These are phyloP conservation scores for Ciconia boyciana DNA, from an alignment of 2,113 vertebrate species.

Conservation along the genomic window DNA sequence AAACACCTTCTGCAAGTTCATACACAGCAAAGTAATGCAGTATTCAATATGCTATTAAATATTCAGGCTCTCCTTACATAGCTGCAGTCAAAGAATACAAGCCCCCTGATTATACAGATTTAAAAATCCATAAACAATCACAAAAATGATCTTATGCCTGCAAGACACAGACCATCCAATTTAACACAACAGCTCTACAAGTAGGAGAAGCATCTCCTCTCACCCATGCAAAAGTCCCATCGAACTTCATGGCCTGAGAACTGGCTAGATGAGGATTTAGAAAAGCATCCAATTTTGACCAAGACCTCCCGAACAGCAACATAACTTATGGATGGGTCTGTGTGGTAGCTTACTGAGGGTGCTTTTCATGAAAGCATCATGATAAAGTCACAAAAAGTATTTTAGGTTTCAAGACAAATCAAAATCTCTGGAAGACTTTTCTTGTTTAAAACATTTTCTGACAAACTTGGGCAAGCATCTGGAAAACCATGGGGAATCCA, in stretches of 20 bases:
- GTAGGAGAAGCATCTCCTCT: not conserved
- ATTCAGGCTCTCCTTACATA: not conserved
- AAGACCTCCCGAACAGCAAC: not conserved
- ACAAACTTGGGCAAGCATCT: not conserved
- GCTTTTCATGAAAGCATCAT: not conserved
- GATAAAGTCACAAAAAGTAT: not conserved
- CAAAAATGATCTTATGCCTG: not conserved
- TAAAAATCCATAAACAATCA: not conserved
- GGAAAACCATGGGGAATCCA: not conserved
- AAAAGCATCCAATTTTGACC: not conserved
- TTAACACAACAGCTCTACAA: not conserved
- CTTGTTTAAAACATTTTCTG: not conserved
- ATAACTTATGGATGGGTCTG: accelerated
- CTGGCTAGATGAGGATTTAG: not conserved
- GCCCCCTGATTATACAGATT: not conserved
- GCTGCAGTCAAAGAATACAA: not conserved
- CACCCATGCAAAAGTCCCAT: not conserved
- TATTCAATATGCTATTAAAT: not conserved
- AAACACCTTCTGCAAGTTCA: not conserved
- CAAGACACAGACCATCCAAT: not conserved
- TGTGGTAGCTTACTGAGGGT: not conserved
- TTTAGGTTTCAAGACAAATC: not conserved
- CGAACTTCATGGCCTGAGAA: not conserved
- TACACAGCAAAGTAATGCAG: not conserved
- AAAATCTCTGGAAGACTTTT: not conserved